These are phyloP conservation scores for Neodiprion virginianus DNA, from an alignment of 1,140 invertebrate species.

Conservation along the genomic window DNA sequence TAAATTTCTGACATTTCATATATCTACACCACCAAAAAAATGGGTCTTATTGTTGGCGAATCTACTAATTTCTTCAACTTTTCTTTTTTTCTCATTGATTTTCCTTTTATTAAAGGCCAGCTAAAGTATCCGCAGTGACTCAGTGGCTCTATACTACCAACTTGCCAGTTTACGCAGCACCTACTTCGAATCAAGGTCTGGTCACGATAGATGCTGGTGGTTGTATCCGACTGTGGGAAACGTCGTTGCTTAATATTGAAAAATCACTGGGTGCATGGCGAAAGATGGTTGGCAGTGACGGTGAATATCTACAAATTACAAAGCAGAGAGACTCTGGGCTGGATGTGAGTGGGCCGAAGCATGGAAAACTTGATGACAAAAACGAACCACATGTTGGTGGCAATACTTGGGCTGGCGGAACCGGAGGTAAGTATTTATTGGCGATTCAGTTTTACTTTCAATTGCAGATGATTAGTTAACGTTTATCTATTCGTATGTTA, in stretches of 20 bases:
- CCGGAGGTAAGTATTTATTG: constrained; percentile 68
- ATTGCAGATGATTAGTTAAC: too few relatives aligned
- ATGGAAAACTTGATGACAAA: constrained; percentile 90
- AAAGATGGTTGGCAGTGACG: constrained; percentile 53
- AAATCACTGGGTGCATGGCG: constrained; percentile 54
- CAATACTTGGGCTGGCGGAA: constrained; percentile 96
- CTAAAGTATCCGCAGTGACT: constrained; percentile 38
- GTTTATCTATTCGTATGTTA: too few relatives aligned
- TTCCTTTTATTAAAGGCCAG: constrained; percentile 29
- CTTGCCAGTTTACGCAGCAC: constrained; percentile 41
- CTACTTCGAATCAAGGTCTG: constrained; percentile 52
- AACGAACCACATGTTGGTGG: constrained; percentile 94
- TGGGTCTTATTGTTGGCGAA: not conserved
- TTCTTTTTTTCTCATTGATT: too few relatives aligned
- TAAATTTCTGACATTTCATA: too few relatives aligned
- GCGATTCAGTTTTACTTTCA: too few relatives aligned
- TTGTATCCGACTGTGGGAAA: constrained; percentile 69
- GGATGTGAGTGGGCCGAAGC: constrained; percentile 83
- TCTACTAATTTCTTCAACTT: not conserved
- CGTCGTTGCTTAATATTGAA: constrained; percentile 58
- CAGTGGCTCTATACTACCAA: constrained; percentile 59
- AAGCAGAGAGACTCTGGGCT: constrained; percentile 74
- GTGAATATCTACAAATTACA: constrained; percentile 74
- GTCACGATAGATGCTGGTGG: constrained; percentile 69
- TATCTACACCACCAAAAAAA: too few relatives aligned